These are phyloP conservation scores for Xyliphius kryptos DNA, from an alignment of 2,113 vertebrate species.

Conservation along the genomic window DNA sequence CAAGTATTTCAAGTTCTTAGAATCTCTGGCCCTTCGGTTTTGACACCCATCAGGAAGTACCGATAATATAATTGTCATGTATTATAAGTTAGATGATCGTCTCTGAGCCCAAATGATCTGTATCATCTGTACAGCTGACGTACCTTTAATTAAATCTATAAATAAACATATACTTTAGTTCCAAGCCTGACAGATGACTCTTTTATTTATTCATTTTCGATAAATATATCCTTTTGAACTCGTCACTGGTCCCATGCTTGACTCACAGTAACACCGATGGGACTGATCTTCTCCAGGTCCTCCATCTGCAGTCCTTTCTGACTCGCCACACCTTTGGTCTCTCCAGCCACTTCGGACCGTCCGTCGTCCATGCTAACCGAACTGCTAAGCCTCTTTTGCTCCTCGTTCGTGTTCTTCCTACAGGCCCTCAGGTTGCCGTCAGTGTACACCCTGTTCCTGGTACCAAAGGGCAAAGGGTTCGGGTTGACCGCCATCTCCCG, in stretches of 20 bases:
- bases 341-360: not conserved
- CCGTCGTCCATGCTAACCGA: slow-evolving; percentile 36
- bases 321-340: slow-evolving; percentile 9
- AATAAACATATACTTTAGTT: not conserved
- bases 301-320: slow-evolving; percentile 42
- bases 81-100: no score
- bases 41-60: no score
- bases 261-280: slow-evolving; percentile 47
- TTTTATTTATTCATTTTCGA: no score
- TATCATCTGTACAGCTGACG: no score
- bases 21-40: no score
- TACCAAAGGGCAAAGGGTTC: slow-evolving; percentile 46
- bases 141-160: no score
- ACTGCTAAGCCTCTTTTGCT: slow-evolving; percentile 40
- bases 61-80: no score
- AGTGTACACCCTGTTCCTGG: slow-evolving; percentile 59
- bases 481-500: slow-evolving; percentile 36
- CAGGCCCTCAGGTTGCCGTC: slow-evolving; percentile 45
- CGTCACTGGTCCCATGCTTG: slow-evolving; percentile 59
- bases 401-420: slow-evolving; percentile 29
- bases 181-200: not conserved
- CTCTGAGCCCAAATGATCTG: no score
- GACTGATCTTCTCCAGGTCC: slow-evolving; percentile 42
- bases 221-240: not conserved
- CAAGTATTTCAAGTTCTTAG: no score